phyloP scores from a whole-genome alignment of 2,113 vertebrate genomes.

The Tragulus kanchil region DNA sequence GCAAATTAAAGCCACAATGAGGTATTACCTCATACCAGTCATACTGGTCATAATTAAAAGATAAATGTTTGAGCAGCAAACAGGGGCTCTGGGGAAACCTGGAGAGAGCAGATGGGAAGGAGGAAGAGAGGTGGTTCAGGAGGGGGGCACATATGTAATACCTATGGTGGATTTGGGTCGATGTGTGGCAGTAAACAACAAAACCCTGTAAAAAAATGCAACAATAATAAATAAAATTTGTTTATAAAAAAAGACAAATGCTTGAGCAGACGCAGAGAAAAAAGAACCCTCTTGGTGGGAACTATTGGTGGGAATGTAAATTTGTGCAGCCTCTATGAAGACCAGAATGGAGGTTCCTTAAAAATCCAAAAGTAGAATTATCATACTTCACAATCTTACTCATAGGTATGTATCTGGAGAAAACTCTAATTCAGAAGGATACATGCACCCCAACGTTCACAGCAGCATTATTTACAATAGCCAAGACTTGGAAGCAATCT shows the following conservation, averaged over 20 bases:
- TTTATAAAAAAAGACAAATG: background rate
- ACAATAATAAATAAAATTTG: too few species aligned
- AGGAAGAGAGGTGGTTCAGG: too few species aligned
- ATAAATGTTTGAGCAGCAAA: background rate
- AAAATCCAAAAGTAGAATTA: background rate
- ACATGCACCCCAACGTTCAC: background rate
- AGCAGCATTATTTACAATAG: background rate
- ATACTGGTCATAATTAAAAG: background rate
- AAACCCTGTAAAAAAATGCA: too few species aligned
- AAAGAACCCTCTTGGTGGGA: background rate
- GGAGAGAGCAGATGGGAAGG: too few species aligned
- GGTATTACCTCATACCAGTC: background rate
- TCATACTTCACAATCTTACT: background rate
- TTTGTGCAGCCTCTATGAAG: background rate
- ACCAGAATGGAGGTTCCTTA: background rate
- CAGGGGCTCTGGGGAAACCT: too few species aligned
- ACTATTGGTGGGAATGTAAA: background rate
- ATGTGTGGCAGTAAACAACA: too few species aligned
- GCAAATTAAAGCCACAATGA: background rate
- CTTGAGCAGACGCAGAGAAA: background rate
- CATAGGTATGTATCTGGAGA: background rate
- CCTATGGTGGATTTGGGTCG: too few species aligned
- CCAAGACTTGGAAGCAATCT: background rate
- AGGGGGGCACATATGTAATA: too few species aligned
- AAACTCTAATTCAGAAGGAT: background rate